Percentiles rank a stretch among this genome's conserved stretches.
Conservation (phyloP, 2,888 invertebrate species). For the Helobdella robusta region DNA sequence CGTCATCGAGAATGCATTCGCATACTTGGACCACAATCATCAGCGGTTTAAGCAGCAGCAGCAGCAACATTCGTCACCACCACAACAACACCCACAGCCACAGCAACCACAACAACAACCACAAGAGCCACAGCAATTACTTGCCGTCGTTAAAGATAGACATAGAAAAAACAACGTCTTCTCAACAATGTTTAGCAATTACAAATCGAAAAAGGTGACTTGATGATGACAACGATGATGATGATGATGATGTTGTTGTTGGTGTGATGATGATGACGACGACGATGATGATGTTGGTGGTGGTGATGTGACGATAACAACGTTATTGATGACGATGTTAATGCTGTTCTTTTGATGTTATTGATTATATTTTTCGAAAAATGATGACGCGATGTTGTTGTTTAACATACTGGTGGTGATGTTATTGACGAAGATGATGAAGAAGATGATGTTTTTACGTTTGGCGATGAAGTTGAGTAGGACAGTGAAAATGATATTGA, state of each 20-base stretch:
- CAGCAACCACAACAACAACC: no score
- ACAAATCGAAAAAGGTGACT: background rate
- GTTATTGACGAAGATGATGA: background rate
- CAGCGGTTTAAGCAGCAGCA: no score
- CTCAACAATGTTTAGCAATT: no score
- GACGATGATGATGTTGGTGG: constrained; percentile 17
- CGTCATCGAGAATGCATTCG: no score
- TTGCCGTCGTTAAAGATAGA: no score
- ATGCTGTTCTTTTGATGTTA: no score
- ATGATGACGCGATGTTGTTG: background rate
- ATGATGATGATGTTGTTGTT: constrained; percentile 6
- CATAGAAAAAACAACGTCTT: no score
- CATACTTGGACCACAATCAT: no score
- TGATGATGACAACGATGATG: background rate
- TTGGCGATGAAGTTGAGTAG: background rate
- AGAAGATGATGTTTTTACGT: background rate
- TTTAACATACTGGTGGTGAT: background rate
- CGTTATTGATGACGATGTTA: background rate
- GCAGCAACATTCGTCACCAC: no score
- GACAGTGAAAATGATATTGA: background rate
- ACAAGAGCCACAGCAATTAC: no score
- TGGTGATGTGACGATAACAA: constrained; percentile 12
- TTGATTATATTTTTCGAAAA: no score
- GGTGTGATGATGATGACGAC: constrained; percentile 13
- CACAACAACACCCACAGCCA: no score